Conservation (phyloP, 2,888 invertebrate genomes). For the Papilio protenor region DNA sequence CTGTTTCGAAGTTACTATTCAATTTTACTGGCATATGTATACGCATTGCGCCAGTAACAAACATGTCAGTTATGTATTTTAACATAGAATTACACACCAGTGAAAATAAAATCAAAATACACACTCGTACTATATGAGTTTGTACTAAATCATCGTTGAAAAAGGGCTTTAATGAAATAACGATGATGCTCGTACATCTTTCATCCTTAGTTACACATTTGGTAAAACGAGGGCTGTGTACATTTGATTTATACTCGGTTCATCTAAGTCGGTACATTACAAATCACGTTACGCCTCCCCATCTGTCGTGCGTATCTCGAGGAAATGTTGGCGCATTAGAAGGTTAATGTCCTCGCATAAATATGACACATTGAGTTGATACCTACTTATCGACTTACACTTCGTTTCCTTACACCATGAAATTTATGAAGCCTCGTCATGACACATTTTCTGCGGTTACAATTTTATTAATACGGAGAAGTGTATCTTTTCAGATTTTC, state of each 20-base stretch:
- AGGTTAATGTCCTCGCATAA: constrained; percentile 40
- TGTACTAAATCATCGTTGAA: not conserved
- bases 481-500: not conserved
- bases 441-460: not conserved
- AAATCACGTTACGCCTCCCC: constrained; percentile 66
- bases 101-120: not conserved
- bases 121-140: not conserved
- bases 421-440: constrained; percentile 2
- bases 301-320: constrained; percentile 63
- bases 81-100: not conserved
- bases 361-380: constrained; percentile 32
- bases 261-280: constrained; percentile 59
- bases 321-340: constrained; percentile 48
- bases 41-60: no score
- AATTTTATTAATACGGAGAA: not conserved
- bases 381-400: constrained; percentile 24
- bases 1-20: no score
- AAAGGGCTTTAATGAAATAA: constrained; percentile 51
- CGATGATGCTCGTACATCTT: constrained; percentile 48
- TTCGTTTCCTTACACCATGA: constrained; percentile 16
- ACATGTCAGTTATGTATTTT: no score
- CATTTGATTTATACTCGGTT: constrained; percentile 68
- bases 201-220: constrained; percentile 57
- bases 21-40: no score
- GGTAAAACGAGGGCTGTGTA: constrained; percentile 63